Percentiles rank a stretch among this genome's conserved stretches.
Conservation (phyloP, 1,140 invertebrate genomes). For the Hirudo medicinalis region DNA sequence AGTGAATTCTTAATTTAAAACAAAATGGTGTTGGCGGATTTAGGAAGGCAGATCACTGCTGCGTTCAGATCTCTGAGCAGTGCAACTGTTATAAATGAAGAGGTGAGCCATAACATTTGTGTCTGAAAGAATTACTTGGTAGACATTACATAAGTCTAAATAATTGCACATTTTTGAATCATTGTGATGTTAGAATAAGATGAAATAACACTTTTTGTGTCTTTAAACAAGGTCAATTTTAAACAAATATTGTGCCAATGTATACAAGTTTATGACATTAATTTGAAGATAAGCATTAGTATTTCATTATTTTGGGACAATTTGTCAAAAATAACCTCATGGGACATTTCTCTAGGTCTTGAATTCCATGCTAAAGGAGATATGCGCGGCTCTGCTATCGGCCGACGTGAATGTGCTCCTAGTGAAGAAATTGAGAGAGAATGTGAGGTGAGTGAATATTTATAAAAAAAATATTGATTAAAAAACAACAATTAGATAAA, state of each 20-base stretch:
- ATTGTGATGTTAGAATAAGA: constrained; percentile 7
- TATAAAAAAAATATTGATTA: background rate
- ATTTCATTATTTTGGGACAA: background rate
- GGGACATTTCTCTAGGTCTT: constrained; percentile 57
- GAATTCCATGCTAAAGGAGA: constrained; percentile 98
- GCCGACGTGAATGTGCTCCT: constrained; percentile 96
- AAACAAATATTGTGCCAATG: background rate
- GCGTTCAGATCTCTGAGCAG: constrained; percentile 91
- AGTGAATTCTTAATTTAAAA: background rate
- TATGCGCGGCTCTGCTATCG: constrained; percentile 89
- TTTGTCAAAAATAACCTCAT: constrained; percentile 20
- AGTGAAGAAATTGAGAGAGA: constrained; percentile 89
- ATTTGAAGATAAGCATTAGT: background rate
- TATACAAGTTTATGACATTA: background rate
- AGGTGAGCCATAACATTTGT: constrained; percentile 49
- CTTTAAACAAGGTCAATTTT: background rate
- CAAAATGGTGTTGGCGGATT: constrained; percentile 97
- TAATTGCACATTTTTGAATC: background rate
- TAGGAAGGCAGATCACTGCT: constrained; percentile 96
- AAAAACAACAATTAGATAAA: background rate
- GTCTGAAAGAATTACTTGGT: constrained; percentile 26
- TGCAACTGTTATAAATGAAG: constrained; percentile 97
- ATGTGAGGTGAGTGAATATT: constrained; percentile 59
- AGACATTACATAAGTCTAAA: constrained; percentile 17
- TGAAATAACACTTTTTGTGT: constrained; percentile 4